Conservation (phyloP, 2,797 vertebrate species). For the Cheirogaleus major region DNA sequence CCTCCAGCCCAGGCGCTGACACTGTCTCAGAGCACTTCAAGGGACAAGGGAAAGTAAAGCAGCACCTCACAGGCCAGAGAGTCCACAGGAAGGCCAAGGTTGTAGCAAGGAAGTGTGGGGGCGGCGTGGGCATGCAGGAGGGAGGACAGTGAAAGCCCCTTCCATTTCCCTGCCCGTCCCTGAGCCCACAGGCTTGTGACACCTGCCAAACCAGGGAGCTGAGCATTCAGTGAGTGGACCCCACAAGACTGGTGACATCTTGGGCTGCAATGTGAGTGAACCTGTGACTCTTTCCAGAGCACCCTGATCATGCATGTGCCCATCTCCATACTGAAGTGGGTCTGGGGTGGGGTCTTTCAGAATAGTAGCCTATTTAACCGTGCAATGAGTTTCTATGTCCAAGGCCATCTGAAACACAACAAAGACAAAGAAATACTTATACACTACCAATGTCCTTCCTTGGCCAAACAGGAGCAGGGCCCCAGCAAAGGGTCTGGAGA, state of each 20-base stretch:
- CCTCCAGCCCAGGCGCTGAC: background rate
- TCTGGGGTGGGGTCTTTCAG: background rate
- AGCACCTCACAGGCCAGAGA: background rate
- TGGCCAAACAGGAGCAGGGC: background rate
- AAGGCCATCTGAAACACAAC: background rate
- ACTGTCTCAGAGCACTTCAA: background rate
- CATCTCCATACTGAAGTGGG: background rate
- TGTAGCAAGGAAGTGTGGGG: background rate
- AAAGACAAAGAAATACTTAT: background rate
- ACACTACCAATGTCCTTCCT: background rate
- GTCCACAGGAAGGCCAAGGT: background rate
- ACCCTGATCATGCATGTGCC: too few species aligned
- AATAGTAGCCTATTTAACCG: background rate
- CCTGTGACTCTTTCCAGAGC: background rate
- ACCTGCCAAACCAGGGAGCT: background rate
- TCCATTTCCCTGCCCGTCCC: background rate
- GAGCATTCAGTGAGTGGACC: background rate
- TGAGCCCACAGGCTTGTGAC: background rate
- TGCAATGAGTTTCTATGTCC: background rate
- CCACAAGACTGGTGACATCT: background rate
- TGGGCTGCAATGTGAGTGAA: background rate
- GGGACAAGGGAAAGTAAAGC: background rate
- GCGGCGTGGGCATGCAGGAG: background rate
- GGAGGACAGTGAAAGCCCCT: background rate
- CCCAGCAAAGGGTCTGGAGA: rapidly evolving